Base-by-base conservation (phyloP, 2,888 invertebrate species). In the Bugula neritina region DNA sequence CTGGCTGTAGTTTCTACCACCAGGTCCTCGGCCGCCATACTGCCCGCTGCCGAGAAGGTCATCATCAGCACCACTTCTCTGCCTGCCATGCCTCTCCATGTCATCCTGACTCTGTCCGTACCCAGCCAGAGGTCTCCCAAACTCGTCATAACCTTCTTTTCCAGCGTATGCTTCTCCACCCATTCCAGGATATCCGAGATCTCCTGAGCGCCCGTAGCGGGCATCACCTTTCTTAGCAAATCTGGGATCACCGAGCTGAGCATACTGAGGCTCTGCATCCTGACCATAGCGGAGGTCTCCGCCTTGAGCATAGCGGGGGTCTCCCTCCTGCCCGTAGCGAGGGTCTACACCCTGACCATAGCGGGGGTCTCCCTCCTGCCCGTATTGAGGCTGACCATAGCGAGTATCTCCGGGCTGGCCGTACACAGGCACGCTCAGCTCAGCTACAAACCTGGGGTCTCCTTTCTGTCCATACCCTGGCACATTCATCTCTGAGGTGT, bases 361-460 rank as follows among this genome's bases (percentile, higher is more conserved):
- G 13, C 55, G 52, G 35, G 71, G 71, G 10, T 58, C 71, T 17
- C 57, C 71, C 71, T 71, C 57, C 1, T 21, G 54, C 1, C 71
- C 71, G 35, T 71, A 71, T 27, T 35, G n/a, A 27, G 55, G 57
- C 43, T 58, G 57, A 71, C 71, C 71, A 35, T 71, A 71, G 3
- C 55, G 43, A 43, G 55, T 23, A 25, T 58, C 57, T 57, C 55
- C 71, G 43, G 55, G 57, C 43, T 55, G 58, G 57, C 71, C 43
- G 17, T 43, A 43, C 43, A 5, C 17, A 10, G 43, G 43, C 5
- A 43, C 43, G 5, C 10, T 17, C 43, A 43, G 17, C 43, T 43
- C 43, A 17, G 43, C 5, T 17, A 43, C 43, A 43, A 10, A 43
- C 43, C 43, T 43, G 5, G 43, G 43, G 17, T 43, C 43, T 43